Conservation (phyloP, 2,113 vertebrate genomes). For the Zeus faber region DNA sequence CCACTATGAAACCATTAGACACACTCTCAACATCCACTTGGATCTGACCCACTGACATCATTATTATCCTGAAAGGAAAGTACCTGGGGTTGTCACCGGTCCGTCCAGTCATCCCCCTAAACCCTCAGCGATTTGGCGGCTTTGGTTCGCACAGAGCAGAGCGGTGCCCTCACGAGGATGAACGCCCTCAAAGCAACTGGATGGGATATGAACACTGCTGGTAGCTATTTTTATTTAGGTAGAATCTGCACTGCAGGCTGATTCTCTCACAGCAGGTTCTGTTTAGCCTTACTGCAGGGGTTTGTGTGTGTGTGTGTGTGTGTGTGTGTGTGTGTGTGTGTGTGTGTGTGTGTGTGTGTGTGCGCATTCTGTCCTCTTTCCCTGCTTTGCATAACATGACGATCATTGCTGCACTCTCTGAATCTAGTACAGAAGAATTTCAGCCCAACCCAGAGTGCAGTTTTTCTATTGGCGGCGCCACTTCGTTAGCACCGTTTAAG, state of each 20-base stretch:
- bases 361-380: too few species aligned
- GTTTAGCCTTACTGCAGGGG: too few species aligned
- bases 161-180: background rate
- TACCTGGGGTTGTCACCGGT: background rate
- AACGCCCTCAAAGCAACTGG: too few species aligned
- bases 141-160: background rate
- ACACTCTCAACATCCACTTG: background rate
- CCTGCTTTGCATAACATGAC: too few species aligned
- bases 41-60: background rate
- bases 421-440: background rate
- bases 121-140: background rate
- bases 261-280: too few species aligned
- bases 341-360: too few species aligned
- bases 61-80: slow-evolving; percentile 8
- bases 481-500: background rate
- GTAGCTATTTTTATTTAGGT: too few species aligned
- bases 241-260: too few species aligned
- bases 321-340: too few species aligned
- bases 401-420: too few species aligned
- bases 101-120: background rate
- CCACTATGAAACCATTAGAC: background rate
- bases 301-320: too few species aligned
- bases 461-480: background rate
- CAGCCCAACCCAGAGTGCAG: background rate
- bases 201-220: too few species aligned